phyloP scores from a whole-genome alignment of 1,140 invertebrate species.

The Drosophila quadrilineata region DNA sequence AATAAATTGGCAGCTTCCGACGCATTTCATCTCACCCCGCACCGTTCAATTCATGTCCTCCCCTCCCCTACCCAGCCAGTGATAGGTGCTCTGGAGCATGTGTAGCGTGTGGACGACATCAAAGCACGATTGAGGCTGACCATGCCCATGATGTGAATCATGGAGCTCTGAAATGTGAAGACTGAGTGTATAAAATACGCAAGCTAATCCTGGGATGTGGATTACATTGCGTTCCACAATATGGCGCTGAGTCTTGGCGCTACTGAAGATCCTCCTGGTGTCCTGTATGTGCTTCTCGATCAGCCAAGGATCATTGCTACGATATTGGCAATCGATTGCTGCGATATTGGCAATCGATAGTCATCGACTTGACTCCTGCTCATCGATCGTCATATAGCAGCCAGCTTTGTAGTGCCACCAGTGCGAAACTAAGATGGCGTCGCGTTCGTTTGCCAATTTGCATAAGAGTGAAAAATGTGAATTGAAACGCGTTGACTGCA shows the following conservation, averaged over 20 bases:
- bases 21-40: no score
- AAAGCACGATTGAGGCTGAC: background rate
- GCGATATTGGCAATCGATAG: no score
- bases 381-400: no score
- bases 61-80: no score
- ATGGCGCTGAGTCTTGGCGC: background rate
- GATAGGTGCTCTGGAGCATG: slow-evolving; percentile 6
- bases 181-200: background rate
- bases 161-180: background rate
- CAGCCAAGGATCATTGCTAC: background rate
- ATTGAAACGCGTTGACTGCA: no score
- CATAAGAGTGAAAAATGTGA: background rate
- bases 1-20: slow-evolving; percentile 42
- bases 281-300: background rate
- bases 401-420: background rate
- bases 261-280: background rate
- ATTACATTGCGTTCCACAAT: background rate
- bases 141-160: background rate
- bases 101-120: background rate
- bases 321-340: no score
- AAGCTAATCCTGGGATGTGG: background rate
- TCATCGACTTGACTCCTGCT: no score
- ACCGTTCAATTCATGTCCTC: no score
- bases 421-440: background rate
- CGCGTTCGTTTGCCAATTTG: background rate